These are phyloP conservation scores for Trichogramma evanescens DNA, from an alignment of 2,888 invertebrate species.

Conservation along the genomic window DNA sequence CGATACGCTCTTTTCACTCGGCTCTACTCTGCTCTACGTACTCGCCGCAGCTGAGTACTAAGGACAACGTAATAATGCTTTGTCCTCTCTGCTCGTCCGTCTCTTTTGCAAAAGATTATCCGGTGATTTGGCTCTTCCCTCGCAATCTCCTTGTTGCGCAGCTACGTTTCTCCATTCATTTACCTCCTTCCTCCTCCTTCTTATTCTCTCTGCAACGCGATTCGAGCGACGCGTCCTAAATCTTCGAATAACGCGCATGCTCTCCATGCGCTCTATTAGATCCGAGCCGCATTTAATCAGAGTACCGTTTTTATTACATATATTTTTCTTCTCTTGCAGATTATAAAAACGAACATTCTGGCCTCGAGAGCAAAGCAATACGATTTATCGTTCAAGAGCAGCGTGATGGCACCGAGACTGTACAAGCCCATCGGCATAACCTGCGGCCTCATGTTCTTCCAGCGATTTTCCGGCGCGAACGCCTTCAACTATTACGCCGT, in stretches of 20 bases:
- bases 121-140: not conserved
- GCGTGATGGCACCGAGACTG: slow-evolving; percentile 46
- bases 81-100: slow-evolving; percentile 3
- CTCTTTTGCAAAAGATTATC: not conserved
- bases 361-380: slow-evolving; percentile 44
- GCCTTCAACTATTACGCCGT: slow-evolving; percentile 82
- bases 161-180: not conserved
- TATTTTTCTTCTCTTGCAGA: slow-evolving; percentile 26
- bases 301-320: no score
- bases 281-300: no score
- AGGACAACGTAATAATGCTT: not conserved
- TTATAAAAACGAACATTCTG: slow-evolving; percentile 44
- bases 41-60: not conserved
- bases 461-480: slow-evolving; percentile 76
- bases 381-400: slow-evolving; percentile 41
- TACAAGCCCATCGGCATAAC: slow-evolving; percentile 73
- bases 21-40: slow-evolving; percentile 21
- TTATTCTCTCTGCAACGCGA: no score
- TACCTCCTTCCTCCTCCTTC: no score
- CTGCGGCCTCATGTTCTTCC: slow-evolving; percentile 83
- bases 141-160: not conserved
- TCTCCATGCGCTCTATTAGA: no score
- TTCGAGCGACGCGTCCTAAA: no score
- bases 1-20: not conserved
- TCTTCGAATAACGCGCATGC: no score